A percentile compares a stretch with the other conserved stretches of the same genome.
Evolutionary conservation across 2,888 invertebrate species (phyloP).

Genomic region (Drosophila paranaensis): DNA sequence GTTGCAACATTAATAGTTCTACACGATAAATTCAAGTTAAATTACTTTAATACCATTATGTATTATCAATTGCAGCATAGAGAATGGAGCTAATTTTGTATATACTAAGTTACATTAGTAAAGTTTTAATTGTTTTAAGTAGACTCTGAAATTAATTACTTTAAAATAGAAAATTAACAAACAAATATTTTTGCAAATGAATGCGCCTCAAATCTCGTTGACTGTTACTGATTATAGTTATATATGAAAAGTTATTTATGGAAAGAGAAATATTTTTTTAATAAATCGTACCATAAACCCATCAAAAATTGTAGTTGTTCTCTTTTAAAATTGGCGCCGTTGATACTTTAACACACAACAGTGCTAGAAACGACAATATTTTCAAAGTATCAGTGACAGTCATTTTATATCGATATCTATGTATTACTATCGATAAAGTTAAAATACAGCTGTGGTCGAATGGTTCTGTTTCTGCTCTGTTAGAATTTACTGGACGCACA

Average conservation of each 20-base stretch:
- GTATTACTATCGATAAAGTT: not conserved
- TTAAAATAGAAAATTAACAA: conserved; percentile 2
- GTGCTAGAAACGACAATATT: not conserved
- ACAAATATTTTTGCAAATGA: conserved; percentile 44
- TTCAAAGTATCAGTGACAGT: not conserved
- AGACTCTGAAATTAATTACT: conserved; percentile 39
- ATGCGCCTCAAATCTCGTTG: conserved; percentile 53
- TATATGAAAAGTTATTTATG: conserved; percentile 67
- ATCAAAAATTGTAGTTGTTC: not conserved
- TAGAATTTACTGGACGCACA: not conserved
- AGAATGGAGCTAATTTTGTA: conserved; percentile 45
- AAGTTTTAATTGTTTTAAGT: conserved; percentile 43
- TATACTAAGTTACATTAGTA: conserved; percentile 41
- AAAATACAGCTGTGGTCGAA: not conserved
- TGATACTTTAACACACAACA: not conserved
- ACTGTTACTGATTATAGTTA: conserved; percentile 68
- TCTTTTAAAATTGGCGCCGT: conserved; percentile 1
- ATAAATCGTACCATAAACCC: conserved; percentile 60
- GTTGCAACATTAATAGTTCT: conserved; percentile 48
- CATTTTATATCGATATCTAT: conserved; percentile 14
- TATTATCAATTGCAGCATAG: conserved; percentile 56
- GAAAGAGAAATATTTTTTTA: conserved; percentile 79
- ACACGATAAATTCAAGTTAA: conserved; percentile 37
- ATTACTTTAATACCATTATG: conserved; percentile 67
- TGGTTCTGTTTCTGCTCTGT: not conserved